phyloP scores from a whole-genome alignment of 2,797 vertebrate species.

The Dicrostonyx torquatus region DNA sequence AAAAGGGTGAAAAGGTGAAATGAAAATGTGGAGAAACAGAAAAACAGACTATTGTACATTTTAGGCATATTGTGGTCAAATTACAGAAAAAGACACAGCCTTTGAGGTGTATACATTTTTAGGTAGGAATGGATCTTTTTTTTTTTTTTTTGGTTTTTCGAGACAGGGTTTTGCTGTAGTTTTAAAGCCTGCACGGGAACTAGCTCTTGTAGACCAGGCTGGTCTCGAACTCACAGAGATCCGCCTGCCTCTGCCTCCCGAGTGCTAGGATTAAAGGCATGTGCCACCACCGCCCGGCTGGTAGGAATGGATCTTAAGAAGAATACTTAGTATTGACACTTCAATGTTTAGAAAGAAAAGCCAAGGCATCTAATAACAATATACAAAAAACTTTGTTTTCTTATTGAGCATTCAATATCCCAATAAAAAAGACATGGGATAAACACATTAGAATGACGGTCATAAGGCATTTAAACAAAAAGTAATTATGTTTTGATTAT shows the following conservation, averaged over 20 bases:
- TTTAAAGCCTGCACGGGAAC: too few species aligned
- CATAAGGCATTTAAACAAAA: neutral
- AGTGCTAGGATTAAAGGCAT: too few species aligned
- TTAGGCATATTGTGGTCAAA: neutral
- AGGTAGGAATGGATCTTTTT: slow-evolving; percentile 6
- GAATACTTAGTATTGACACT: neutral
- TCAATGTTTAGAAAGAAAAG: neutral
- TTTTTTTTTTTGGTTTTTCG: too few species aligned
- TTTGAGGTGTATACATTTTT: neutral
- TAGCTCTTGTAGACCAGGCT: too few species aligned
- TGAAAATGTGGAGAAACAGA: neutral
- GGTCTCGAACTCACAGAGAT: too few species aligned
- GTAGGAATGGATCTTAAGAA: slow-evolving; percentile 25
- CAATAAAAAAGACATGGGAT: slow-evolving; percentile 18
- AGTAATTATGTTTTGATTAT: neutral
- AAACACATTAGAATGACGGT: neutral
- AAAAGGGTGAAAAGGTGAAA: neutral
- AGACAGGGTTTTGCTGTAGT: too few species aligned
- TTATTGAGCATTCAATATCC: neutral
- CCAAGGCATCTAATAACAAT: neutral
- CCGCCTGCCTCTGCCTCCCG: too few species aligned
- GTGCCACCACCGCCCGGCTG: too few species aligned
- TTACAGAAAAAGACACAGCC: neutral
- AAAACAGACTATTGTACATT: neutral
- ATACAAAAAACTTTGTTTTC: neutral